Percentiles rank a stretch among this genome's conserved stretches.
Evolutionary conservation across 35 echinoderm and acorn worm genomes (phyloP).

Genomic region (Heliocidaris tuberculata): DNA sequence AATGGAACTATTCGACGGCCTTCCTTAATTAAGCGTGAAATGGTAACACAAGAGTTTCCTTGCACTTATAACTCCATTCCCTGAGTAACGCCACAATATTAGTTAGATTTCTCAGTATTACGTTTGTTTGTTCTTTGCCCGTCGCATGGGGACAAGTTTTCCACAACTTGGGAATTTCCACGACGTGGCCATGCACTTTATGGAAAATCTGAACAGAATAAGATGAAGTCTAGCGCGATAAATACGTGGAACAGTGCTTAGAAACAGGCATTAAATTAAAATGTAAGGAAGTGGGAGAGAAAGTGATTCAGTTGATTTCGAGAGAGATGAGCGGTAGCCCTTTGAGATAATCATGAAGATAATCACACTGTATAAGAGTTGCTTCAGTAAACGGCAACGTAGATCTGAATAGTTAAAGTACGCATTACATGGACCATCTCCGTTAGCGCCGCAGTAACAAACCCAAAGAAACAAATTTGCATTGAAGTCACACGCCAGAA

Average conservation of each 20-base stretch:
- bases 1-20: not conserved
- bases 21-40: not conserved
- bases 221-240: not conserved
- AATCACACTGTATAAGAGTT: not conserved
- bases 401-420: not conserved
- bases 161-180: not conserved
- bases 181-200: not conserved
- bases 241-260: not conserved
- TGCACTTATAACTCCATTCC: not conserved
- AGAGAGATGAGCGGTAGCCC: not conserved
- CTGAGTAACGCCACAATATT: not conserved
- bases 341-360: not conserved
- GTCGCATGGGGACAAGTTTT: not conserved
- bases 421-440: not conserved
- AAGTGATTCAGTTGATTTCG: not conserved
- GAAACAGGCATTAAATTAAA: not conserved
- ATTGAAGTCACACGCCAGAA: no score
- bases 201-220: not conserved
- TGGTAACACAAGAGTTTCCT: not conserved
- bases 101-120: constrained; percentile 3
- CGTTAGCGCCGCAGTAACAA: no score
- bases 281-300: not conserved
- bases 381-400: not conserved
- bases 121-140: not conserved
- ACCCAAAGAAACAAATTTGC: no score